These are phyloP conservation scores for Nezara viridula DNA, from an alignment of 2,888 invertebrate species.

Conservation along the genomic window DNA sequence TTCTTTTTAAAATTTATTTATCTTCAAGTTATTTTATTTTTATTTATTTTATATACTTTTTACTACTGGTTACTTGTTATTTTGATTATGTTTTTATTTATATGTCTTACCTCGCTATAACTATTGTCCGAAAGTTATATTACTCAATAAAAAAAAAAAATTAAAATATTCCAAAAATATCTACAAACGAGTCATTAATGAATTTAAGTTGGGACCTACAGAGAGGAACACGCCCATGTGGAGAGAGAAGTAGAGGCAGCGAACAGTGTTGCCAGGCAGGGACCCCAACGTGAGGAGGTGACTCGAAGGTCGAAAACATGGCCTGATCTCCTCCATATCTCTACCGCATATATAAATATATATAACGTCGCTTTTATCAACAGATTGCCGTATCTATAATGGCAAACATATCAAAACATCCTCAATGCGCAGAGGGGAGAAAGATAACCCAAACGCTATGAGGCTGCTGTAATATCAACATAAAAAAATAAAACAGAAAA, in stretches of 20 bases:
- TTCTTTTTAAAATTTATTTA: no score
- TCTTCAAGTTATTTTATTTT: no score
- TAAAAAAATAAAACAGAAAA: not conserved
- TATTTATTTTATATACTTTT: no score
- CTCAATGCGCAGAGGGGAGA: not conserved
- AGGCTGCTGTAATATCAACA: not conserved
- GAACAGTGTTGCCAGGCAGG: not conserved
- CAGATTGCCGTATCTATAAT: not conserved
- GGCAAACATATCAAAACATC: conserved; percentile 27
- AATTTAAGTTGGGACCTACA: not conserved
- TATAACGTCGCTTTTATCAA: not conserved
- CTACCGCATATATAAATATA: not conserved
- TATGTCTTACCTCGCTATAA: no score
- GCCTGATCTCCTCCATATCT: not conserved
- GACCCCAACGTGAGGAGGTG: conserved; percentile 1
- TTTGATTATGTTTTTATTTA: no score
- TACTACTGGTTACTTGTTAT: no score
- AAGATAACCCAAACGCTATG: not conserved
- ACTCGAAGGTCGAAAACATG: conserved; percentile 8
- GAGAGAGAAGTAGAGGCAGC: not conserved
- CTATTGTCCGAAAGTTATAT: no score
- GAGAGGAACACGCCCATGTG: conserved; percentile 2
- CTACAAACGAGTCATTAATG: not conserved
- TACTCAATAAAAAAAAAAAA: no score
- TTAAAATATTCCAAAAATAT: no score